These are phyloP conservation scores for Periophthalmus magnuspinnatus DNA, from an alignment of 2,797 vertebrate genomes.

Conservation along the genomic window DNA sequence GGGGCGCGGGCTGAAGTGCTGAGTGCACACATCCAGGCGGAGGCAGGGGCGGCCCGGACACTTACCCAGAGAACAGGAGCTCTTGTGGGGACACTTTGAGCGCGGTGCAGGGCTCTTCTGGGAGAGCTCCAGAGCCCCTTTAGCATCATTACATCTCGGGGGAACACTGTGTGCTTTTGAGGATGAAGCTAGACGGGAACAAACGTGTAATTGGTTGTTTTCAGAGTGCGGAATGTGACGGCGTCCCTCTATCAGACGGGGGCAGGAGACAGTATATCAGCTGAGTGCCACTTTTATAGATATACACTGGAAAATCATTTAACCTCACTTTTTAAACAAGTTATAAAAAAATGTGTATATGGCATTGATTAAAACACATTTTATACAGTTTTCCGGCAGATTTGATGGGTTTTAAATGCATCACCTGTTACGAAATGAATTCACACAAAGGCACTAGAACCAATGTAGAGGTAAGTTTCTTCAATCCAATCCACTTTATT, in stretches of 20 bases:
- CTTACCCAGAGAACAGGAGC: conserved; percentile 33
- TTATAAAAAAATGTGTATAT: no score
- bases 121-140: conserved; percentile 7
- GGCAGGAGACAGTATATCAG: background rate
- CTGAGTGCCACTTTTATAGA: background rate
- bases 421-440: no score
- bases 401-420: no score
- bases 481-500: no score
- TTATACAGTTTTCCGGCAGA: no score
- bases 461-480: no score
- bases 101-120: background rate
- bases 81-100: conserved; percentile 17
- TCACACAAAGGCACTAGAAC: no score
- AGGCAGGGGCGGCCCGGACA: conserved; percentile 48
- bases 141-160: conserved; percentile 22
- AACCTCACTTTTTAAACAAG: no score
- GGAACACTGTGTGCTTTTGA: conserved; percentile 23
- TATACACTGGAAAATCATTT: no score
- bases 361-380: no score
- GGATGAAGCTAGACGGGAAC: conserved; percentile 16
- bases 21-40: conserved; percentile 45
- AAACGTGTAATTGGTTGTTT: background rate
- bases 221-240: background rate
- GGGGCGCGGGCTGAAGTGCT: conserved; percentile 48
- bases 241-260: no score